Conservation (phyloP, 2,113 vertebrate species). For the Herpailurus yagouaroundi region DNA sequence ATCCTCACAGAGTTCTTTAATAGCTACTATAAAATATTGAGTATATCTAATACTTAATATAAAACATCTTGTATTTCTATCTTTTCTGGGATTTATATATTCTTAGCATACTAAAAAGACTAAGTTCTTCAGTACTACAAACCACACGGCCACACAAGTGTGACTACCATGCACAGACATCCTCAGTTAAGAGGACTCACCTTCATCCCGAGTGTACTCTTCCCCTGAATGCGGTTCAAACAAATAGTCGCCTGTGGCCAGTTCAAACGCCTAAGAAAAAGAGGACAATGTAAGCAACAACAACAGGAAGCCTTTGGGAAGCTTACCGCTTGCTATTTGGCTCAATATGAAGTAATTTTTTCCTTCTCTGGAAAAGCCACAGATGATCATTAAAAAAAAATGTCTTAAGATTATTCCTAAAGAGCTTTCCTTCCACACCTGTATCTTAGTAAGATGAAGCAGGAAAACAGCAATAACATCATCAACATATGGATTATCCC, state of each 20-base stretch:
- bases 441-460: background rate
- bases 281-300: background rate
- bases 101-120: background rate
- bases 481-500: background rate
- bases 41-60: background rate
- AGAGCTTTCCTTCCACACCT: background rate
- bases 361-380: slow-evolving; percentile 14
- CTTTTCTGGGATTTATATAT: background rate
- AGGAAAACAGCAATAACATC: background rate
- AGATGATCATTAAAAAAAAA: background rate
- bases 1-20: background rate
- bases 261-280: slow-evolving; percentile 92
- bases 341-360: background rate
- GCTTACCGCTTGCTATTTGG: background rate
- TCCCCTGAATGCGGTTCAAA: slow-evolving; percentile 98
- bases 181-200: slow-evolving; percentile 78
- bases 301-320: background rate
- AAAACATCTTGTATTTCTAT: background rate
- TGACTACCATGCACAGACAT: background rate
- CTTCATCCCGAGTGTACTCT: slow-evolving; percentile 98
- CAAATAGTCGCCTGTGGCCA: slow-evolving; percentile 97
- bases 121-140: background rate
- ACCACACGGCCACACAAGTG: too few relatives aligned
- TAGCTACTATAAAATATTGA: background rate
- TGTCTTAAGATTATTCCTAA: background rate